Base-by-base conservation (phyloP, 1,140 invertebrate species). In the Theocolax elegans region DNA sequence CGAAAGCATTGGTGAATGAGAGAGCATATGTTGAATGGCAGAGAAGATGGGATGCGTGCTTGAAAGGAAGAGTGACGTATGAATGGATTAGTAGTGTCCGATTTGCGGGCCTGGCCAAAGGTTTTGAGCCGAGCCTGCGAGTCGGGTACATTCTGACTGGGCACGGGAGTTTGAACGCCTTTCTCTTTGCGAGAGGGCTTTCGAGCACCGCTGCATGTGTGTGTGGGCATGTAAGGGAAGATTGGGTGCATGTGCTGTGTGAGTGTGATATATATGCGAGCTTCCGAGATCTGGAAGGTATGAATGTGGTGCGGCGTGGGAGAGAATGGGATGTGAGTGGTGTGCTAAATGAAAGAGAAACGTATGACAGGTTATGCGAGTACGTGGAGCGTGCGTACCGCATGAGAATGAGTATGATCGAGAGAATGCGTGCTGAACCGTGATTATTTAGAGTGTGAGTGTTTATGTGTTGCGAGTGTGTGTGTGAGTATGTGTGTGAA, bases 61-160 rank as follows among this genome's bases (percentile, higher is more conserved):
- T 6, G 7, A 40, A 62, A 27, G 71, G 71, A 12, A 27, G 54
- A 4, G 46, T 40, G 3, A 51, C 48, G 12, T 65, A 59, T 12
- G 25, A 23, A 2, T 71, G 51, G 19, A 46, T 66, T 4, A 9
- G 4, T 2, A 46, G 67, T 10, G 63, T 72, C 6, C 4, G 17
- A 12, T 31, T 66, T 3, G 21, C 12, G 0, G 9, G 6, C 2
- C 8, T n/a, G 6, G 17, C 40, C 1, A 29, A 7, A 0, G 38
- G 31, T 29, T 71, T 65, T 25, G 56, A 54, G 4, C 54, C 44
- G n/a, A 35, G 42, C 21, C 38, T 59, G 15, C 27, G 17, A 13
- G 48, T 38, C 13, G 13, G 19, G 1, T 63, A 63, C 21, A 0
- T 63, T 0, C 46, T 70, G 15, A 70, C 67, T 13, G 59, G 67